These are phyloP conservation scores for Drosophila mayaguana DNA, from an alignment of 2,888 invertebrate species.

Conservation along the genomic window DNA sequence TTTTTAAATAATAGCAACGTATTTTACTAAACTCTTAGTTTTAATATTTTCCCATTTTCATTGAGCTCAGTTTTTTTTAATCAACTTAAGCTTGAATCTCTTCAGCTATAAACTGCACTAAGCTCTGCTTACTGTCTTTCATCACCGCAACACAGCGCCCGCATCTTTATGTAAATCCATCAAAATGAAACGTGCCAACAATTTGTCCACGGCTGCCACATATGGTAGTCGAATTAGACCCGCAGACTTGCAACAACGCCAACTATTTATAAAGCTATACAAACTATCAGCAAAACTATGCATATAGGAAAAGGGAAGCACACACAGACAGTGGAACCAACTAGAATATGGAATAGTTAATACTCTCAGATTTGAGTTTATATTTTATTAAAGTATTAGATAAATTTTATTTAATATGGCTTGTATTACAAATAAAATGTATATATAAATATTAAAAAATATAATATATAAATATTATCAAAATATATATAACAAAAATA, in stretches of 20 bases:
- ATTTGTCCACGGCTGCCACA: slow-evolving; percentile 52
- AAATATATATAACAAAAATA: no score
- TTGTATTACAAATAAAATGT: no score
- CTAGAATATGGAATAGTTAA: not conserved
- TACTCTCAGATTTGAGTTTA: slow-evolving; percentile 5
- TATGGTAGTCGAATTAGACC: slow-evolving; percentile 48
- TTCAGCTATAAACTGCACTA: not conserved
- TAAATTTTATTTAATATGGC: no score
- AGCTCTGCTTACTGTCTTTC: not conserved
- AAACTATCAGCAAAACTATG: slow-evolving; percentile 53
- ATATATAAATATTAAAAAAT: no score
- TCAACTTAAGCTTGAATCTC: not conserved
- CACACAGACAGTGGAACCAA: not conserved
- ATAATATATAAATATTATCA: no score
- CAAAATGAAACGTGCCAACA: slow-evolving; percentile 33
- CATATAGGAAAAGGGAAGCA: slow-evolving; percentile 22
- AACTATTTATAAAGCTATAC: slow-evolving; percentile 60
- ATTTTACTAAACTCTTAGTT: no score
- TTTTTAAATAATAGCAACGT: no score
- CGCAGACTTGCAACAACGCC: slow-evolving; percentile 44
- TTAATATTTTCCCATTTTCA: no score
- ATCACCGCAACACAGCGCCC: not conserved
- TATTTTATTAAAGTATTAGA: no score
- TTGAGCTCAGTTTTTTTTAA: no score
- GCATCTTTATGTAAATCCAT: slow-evolving; percentile 38